Evolutionary conservation across 1,140 invertebrate genomes (phyloP), one percentile per base, ranked within the genome.

Genomic region (Calycopis cecrops): DNA sequence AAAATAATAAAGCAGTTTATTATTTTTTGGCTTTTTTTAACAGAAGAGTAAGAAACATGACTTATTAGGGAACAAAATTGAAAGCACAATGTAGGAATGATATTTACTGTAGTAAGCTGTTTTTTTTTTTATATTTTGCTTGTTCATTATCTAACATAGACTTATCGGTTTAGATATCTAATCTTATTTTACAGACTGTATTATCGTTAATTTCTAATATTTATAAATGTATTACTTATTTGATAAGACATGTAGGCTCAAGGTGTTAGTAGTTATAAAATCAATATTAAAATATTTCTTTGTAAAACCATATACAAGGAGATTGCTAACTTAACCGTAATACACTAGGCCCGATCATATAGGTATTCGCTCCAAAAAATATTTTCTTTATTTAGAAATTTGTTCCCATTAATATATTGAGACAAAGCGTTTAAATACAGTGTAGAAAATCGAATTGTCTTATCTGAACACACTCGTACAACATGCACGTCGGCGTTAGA

Each of bases 241-340:
- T 44, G 14, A 44, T 16, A 44, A 16, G 40, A 44, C 40, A 16
- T 17, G 6, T 16, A 44, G 40, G 14, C 9, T 16, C 9, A 44
- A 44, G 40, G 40, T 16, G 40, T 44, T 44, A 9, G 9, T 44
- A 12, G n/a, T 17, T 14, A 44, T 9, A 16, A n/a, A 44, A 14
- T 16, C 12, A 8, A 16, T 44, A 44, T 8, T 44, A 44, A 44
- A 44, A 44, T 44, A 44, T 44, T 44, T 44, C 40, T 44, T 44
- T 44, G 14, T 44, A 44, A 44, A 44, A 44, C 16, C 40, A 44
- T 44, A 44, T 44, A 16, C 16, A 44, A 17, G 40, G 40, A 44
- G 40, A 16, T 44, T 17, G 40, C 40, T 18, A 16, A 40, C 14
- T 44, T 16, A 28, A 44, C 17, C 14, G 40, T 44, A 16, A 4